Evolutionary conservation across 1,140 invertebrate genomes (phyloP), one percentile per base, ranked within the genome.

Genomic region (Cydia splendana): DNA sequence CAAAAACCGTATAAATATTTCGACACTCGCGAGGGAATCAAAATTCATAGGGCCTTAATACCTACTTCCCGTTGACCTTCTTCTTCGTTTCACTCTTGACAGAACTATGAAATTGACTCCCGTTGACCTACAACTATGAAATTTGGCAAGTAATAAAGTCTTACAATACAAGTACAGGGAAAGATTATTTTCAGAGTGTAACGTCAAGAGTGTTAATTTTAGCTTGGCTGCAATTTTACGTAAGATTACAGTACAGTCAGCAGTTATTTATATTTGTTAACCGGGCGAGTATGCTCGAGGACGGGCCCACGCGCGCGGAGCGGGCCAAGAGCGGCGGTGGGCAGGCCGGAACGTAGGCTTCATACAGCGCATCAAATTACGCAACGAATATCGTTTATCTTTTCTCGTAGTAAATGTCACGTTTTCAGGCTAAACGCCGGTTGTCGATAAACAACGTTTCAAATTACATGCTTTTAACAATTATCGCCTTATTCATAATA

Each of bases 231-330:
- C 53, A 57, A 57, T 57, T 51, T 57, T 57, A 57, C 53, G 53
- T 57, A 57, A 20, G 53, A 57, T 57, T 18, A 57, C 53, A 57
- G 53, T 57, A 57, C 53, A 57, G 53, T 57, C 53, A 18, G n/a
- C 53, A 57, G 53, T 57, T 57, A 57, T 57, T 57, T 57, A 57
- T 57, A 57, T 57, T 57, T 57, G 53, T 57, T 20, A n/a, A 57
- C 53, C 53, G 53, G 53, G 53, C 53, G 53, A 57, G 53, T 57
- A 9, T 18, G 48, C 5, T 57, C n/a, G 53, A 57, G 53, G 53
- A n/a, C 53, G 18, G 53, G 53, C 53, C 53, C 53, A 57, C 53
- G 53, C 53, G 53, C 53, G 15, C 53, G 53, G 15, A 57, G 53
- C 53, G 53, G 53, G 48, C 53, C 18, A 57, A 57, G 53, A 57